A percentile compares a stretch with the other conserved stretches of the same genome.
Conservation (phyloP, 2,888 invertebrate species). For the Synergus japonicus region DNA sequence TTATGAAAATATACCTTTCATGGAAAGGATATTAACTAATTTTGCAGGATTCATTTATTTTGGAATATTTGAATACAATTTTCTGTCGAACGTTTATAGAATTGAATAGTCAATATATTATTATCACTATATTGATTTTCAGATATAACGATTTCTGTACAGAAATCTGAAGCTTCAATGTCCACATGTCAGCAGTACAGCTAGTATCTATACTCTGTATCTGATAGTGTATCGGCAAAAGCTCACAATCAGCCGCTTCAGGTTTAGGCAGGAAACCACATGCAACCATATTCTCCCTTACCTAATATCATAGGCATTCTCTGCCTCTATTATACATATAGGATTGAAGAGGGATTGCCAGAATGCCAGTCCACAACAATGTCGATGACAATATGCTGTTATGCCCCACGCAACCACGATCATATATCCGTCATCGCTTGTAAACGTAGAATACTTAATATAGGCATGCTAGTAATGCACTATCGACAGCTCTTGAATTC, state of each 20-base stretch:
- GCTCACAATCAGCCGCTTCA: background rate
- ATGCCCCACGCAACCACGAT: conserved; percentile 43
- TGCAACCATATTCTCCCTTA: background rate
- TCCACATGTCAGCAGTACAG: too few species aligned
- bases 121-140: too few species aligned
- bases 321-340: background rate
- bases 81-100: too few species aligned
- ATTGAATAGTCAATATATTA: too few species aligned
- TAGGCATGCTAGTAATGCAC: background rate
- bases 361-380: conserved; percentile 56
- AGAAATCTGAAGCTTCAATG: too few species aligned
- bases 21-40: too few species aligned
- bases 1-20: too few species aligned
- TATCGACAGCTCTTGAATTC: background rate
- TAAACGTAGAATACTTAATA: background rate
- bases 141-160: too few species aligned
- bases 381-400: conserved; percentile 58
- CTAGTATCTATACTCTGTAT: too few species aligned
- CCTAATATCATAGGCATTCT: background rate
- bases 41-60: too few species aligned
- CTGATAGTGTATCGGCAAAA: background rate
- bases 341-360: conserved; percentile 1
- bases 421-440: conserved; percentile 1
- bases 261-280: background rate
- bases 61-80: too few species aligned